Percentiles rank a stretch among this genome's conserved stretches.
Evolutionary conservation across 2,797 vertebrate genomes (phyloP).

Genomic region (Mormyrops attenuatus): DNA sequence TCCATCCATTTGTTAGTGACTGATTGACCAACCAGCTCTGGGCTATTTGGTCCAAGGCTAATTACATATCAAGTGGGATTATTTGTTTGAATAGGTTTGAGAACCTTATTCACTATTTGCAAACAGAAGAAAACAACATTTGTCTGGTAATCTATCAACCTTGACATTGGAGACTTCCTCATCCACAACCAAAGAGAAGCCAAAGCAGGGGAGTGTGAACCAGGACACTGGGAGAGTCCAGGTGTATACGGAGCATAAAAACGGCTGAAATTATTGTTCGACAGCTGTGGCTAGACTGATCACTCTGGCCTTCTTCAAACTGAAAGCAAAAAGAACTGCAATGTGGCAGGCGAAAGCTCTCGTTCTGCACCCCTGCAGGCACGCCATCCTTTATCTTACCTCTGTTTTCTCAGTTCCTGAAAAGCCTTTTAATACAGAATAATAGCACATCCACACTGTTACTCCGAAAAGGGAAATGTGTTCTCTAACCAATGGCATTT

Average conservation of each 20-base stretch:
- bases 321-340: constrained; percentile 73
- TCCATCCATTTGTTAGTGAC: background rate
- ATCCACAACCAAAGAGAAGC: background rate
- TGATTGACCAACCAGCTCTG: background rate
- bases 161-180: background rate
- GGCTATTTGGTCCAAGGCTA: background rate
- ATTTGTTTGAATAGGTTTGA: background rate
- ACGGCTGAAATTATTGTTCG: constrained; percentile 41
- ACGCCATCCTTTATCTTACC: constrained; percentile 59
- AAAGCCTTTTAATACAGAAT: constrained; percentile 45
- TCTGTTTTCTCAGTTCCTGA: constrained; percentile 28
- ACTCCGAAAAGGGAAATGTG: constrained; percentile 61
- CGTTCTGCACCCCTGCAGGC: constrained; percentile 73
- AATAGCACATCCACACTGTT: constrained; percentile 75
- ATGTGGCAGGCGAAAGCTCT: constrained; percentile 62
- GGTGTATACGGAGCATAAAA: background rate
- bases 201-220: background rate
- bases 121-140: background rate
- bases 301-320: constrained; percentile 63
- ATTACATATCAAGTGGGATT: background rate
- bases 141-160: background rate
- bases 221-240: background rate
- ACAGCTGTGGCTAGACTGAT: constrained; percentile 65
- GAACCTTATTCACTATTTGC: background rate
- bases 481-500: constrained; percentile 63